These are phyloP conservation scores for Aphidoletes aphidimyza DNA, from an alignment of 2,888 invertebrate species.

Conservation along the genomic window DNA sequence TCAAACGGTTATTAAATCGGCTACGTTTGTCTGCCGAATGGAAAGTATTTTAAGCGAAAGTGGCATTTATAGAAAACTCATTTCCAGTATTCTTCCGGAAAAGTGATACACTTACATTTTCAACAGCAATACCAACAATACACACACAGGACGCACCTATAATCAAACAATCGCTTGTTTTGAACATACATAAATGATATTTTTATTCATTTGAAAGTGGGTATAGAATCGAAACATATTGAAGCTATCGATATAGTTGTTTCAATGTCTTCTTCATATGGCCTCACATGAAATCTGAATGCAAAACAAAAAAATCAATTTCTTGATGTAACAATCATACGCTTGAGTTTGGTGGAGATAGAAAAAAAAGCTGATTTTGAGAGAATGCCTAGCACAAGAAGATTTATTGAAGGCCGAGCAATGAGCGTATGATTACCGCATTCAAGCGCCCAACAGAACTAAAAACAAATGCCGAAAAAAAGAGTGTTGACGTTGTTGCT, in stretches of 20 bases:
- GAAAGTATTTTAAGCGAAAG: background rate
- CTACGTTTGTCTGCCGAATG: no score
- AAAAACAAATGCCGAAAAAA: background rate
- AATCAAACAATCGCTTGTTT: background rate
- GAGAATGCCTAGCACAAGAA: background rate
- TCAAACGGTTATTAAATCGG: constrained; percentile 23
- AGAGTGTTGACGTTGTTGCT: background rate
- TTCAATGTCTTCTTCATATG: no score
- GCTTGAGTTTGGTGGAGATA: no score
- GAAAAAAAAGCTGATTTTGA: background rate
- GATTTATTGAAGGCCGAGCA: background rate
- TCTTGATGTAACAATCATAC: no score
- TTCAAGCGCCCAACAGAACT: no score
- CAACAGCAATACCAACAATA: background rate
- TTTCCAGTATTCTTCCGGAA: constrained; percentile 48
- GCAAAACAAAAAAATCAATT: background rate
- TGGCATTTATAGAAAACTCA: constrained; percentile 46
- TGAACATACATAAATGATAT: background rate
- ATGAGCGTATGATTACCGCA: background rate
- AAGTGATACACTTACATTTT: background rate
- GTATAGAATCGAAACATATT: no score
- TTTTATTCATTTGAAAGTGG: background rate
- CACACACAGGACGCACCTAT: background rate
- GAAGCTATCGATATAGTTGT: no score
- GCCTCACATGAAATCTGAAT: background rate